Evolutionary conservation across 2,113 vertebrate genomes (phyloP).

Genomic region (Pimephales promelas): DNA sequence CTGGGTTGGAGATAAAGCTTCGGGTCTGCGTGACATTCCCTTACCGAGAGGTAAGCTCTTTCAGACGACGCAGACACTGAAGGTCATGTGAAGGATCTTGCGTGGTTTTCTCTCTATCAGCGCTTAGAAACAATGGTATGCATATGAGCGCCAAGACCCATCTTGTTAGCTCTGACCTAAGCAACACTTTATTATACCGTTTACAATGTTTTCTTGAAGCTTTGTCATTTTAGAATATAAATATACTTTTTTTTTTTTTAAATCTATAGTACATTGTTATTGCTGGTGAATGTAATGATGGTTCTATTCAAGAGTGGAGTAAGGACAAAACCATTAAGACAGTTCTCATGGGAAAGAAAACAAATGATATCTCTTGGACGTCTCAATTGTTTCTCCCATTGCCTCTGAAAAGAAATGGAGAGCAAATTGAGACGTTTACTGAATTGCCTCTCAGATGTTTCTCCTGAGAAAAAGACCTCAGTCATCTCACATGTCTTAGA

Average conservation of each 20-base stretch:
- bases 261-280: neutral
- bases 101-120: slow-evolving; percentile 26
- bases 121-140: slow-evolving; percentile 28
- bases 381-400: slow-evolving; percentile 13
- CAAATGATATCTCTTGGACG: neutral
- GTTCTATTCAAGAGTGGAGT: neutral
- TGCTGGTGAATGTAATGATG: neutral
- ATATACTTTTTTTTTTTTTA: neutral
- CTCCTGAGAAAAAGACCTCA: neutral
- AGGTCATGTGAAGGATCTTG: slow-evolving; percentile 54
- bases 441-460: slow-evolving; percentile 1
- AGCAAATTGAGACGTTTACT: neutral
- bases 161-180: neutral
- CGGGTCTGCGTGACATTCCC: slow-evolving; percentile 48
- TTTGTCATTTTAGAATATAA: neutral
- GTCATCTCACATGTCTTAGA: neutral
- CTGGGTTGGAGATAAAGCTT: slow-evolving; percentile 51
- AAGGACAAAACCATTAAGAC: slow-evolving; percentile 1
- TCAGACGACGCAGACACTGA: slow-evolving; percentile 47
- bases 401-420: slow-evolving; percentile 1
- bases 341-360: slow-evolving; percentile 18
- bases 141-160: slow-evolving; percentile 4
- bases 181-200: neutral
- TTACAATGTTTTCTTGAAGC: neutral
- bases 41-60: slow-evolving; percentile 33